Conservation (phyloP, 2,888 invertebrate species). For the Lycophotia porphyrea region DNA sequence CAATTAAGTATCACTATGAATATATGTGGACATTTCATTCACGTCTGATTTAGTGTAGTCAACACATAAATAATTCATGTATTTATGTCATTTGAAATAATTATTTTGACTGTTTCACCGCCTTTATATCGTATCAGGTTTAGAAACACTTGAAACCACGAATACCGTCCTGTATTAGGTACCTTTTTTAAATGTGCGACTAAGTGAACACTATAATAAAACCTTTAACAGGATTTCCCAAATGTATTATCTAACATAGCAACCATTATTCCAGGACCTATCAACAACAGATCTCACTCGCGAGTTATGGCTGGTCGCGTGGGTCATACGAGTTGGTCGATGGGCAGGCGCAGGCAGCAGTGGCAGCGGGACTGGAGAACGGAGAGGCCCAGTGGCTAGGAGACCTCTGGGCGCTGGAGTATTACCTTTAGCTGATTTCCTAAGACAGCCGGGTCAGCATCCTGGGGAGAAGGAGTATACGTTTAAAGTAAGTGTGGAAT, state of each 20-base stretch:
- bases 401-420: constrained; percentile 97
- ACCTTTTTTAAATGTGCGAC: background rate
- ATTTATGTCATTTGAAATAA: background rate
- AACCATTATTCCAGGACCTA: constrained; percentile 91
- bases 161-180: background rate
- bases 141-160: background rate
- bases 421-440: constrained; percentile 92
- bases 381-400: constrained; percentile 90
- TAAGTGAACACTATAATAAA: background rate
- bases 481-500: constrained; percentile 90
- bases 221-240: background rate
- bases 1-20: background rate
- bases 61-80: no score
- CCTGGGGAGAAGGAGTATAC: constrained; percentile 95
- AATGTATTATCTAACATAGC: background rate
- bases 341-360: constrained; percentile 91
- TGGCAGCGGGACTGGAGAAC: constrained; percentile 88
- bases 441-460: constrained; percentile 89
- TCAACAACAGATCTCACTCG: constrained; percentile 96
- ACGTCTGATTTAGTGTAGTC: background rate
- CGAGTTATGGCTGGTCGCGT: constrained; percentile 96
- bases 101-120: background rate
- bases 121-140: background rate
- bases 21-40: background rate
- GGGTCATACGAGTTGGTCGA: constrained; percentile 96